Base-by-base conservation (phyloP, 2,797 vertebrate species). In the Gymnoscopelus microlampas region DNA sequence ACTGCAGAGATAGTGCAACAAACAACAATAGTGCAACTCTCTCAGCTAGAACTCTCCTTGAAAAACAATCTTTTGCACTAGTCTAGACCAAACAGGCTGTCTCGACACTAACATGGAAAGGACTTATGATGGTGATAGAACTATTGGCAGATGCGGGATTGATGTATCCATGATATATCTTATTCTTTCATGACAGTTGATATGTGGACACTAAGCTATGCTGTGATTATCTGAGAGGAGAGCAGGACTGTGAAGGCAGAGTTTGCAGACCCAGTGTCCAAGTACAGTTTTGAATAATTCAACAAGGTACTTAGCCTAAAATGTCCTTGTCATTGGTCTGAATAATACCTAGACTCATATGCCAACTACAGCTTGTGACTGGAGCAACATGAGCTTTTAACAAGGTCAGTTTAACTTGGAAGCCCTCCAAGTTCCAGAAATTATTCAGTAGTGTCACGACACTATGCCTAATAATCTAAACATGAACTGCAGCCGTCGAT, bases 251-350 rank as follows among this genome's bases (percentile, higher is more conserved):
- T 10, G 32, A 39, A 35, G 32, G 57, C 5, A 8, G 2, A 5
- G 5, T 5, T 8, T 5, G 35, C 35, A 29, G 13, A 9, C 14
- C 4, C 15, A 35, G 19, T 11, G 29, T 24, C 44, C 44, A 9
- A 26, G 39, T 14, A 19, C 23, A 26, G 54, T 48, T 66, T 32
- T 66, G 64, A 56, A 67, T 67, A 58, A 67, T 67, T 67, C 55
- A 67, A 58, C 23, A 49, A 67, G 54, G 14, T 49, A 10, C 23
- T 15, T 32, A 10, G 39, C 24, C 12, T 58, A 49, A 50, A 50
- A 58, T 58, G 23, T 50, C 8, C 26, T 15, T 32, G 47, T 59
- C 54, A 50, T 49, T 49, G 1, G 24, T 24, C 48, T 68, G 49
- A 68, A 15, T 47, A 64, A 55, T 48, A 47, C 29, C 32, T 35